Evolutionary conservation across 2,888 invertebrate genomes (phyloP), one percentile per base, ranked within the genome.

Genomic region (Drosophila histrio): DNA sequence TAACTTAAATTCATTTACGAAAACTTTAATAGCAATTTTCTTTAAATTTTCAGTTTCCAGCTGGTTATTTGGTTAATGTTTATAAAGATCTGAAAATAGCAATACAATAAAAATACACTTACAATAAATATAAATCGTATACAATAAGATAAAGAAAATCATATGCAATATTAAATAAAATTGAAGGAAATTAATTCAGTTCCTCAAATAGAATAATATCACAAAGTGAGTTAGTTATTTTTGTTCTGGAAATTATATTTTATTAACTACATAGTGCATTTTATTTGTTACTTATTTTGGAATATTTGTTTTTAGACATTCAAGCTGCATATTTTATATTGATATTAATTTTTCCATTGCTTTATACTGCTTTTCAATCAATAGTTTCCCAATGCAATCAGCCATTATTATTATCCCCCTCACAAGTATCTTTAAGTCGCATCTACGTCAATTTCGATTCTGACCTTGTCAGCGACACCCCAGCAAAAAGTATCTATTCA

Each of bases 391-490:
- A 38, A 9, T 13, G 38, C 38, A 38, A 52, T 38, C 19, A 52
- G 19, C 6, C 26, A 24, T 43, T 21, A 36, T 50, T n/a, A 24
- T 24, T 21, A n/a, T 3, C 38, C 26, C 24, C 9, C 9, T 5
- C 30, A 22, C 32, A 53, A 53, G 8, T 52, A 52, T 54, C 41
- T 43, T 32, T 5, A 22, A 39, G 41, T 38, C 13, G 30, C 30
- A 32, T 46, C 46, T 46, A 30, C 19, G 19, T 38, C 38, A 28
- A 28, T 26, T 50, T 38, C 19, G 9, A 36, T 24, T 17, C 5
- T 32, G 53, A 54, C 53, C 53, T 54, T 54, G 53, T 54, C 41
- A 26, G 11, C 41, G 41, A 53, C 41, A 41, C 53, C 7, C 39
- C 13, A 21, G 30, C 43, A 24, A 41, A 32, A 43, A 41, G 41